Conservation (phyloP, 2,113 vertebrate species). For the cat (Felis catus) region F.catus_Fca126_mat1.0 CM031421.1:31279501-31280000, state of each 20-base stretch:
- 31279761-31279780: neutral
- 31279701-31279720: neutral
- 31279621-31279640: neutral
- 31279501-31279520: neutral
- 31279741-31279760: neutral
- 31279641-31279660: neutral
- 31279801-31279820: neutral
- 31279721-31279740: neutral
- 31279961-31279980: neutral
- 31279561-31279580: neutral
- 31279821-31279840: neutral
- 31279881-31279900: neutral
- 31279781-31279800: neutral
- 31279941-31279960: neutral
- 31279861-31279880: neutral
- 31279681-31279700: fast-evolving
- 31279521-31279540: neutral
- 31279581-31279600: neutral
- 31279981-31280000: neutral
- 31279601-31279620: neutral
- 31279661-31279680: neutral
- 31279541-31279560: neutral
- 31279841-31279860: neutral
- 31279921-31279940: neutral
- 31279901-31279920: neutral